Conservation (phyloP, 2,888 invertebrate species). For the Hydrotaea diabolus region DNA sequence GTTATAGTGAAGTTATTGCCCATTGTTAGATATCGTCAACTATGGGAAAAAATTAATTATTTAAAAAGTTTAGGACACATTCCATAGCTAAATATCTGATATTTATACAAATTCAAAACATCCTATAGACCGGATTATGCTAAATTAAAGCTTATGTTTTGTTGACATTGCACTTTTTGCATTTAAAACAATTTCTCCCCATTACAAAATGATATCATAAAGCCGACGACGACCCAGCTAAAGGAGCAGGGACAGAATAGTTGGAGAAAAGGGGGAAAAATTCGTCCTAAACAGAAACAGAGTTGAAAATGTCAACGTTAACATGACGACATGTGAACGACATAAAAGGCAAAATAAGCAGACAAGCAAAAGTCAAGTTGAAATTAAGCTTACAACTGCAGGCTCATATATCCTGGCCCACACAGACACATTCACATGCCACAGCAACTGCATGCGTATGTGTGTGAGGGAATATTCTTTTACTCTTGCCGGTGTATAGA, state of each 20-base stretch:
- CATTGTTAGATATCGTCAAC: no score
- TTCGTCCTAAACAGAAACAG: neutral
- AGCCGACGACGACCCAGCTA: slow-evolving; percentile 33
- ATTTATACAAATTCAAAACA: no score
- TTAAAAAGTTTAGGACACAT: no score
- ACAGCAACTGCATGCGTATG: neutral
- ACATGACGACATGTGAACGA: slow-evolving; percentile 63
- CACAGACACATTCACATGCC: slow-evolving; percentile 5
- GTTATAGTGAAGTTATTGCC: no score
- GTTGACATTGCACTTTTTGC: no score
- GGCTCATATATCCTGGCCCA: neutral
- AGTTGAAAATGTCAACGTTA: slow-evolving; percentile 53
- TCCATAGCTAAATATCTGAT: no score
- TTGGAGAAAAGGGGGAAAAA: neutral
- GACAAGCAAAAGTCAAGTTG: slow-evolving; percentile 67
- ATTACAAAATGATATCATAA: slow-evolving; percentile 39
- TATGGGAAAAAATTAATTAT: no score
- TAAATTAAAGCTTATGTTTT: neutral
- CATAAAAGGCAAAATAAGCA: slow-evolving; percentile 65
- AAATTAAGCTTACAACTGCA: slow-evolving; percentile 66
- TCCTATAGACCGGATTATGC: no score
- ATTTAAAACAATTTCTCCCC: neutral
- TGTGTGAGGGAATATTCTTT: no score
- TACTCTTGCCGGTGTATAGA: neutral
- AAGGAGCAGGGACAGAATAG: no score